These are phyloP conservation scores for Malurus splendens DNA, from an alignment of 2,797 vertebrate genomes.

Conservation along the genomic window DNA sequence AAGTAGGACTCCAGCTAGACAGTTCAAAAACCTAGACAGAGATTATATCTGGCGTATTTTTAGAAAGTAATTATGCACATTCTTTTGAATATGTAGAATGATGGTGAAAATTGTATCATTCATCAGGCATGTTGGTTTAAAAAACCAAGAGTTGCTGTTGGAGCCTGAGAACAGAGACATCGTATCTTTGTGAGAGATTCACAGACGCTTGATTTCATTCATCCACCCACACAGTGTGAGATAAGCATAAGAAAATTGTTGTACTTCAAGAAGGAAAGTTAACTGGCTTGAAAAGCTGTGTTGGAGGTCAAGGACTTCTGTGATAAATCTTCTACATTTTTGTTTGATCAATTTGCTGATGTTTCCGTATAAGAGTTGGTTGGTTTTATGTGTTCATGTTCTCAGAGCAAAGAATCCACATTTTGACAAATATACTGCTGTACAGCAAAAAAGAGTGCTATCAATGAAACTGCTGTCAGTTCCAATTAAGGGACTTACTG, in stretches of 20 bases:
- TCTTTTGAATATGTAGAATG: background rate
- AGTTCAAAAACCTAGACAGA: background rate
- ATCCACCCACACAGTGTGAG: conserved; percentile 8
- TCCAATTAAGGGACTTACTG: conserved; percentile 8
- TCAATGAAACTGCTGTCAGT: conserved; percentile 3
- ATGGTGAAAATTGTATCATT: conserved; percentile 16
- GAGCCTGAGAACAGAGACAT: background rate
- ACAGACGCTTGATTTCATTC: conserved; percentile 28
- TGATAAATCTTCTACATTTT: background rate
- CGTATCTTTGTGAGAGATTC: background rate
- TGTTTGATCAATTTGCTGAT: conserved; percentile 1
- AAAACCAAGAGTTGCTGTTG: background rate
- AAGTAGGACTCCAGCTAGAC: background rate
- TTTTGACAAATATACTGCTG: background rate
- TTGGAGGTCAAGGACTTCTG: background rate
- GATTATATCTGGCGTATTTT: background rate
- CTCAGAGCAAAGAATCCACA: background rate
- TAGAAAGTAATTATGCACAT: conserved; percentile 24
- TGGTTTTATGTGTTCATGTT: background rate
- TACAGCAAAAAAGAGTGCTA: background rate
- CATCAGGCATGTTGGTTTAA: background rate
- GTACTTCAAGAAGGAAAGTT: conserved; percentile 23
- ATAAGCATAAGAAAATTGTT: background rate
- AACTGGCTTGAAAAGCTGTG: conserved; percentile 21
- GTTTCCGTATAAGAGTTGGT: background rate